Conservation (phyloP, 2,797 vertebrate species). For the Scomberomorus guttatus region DNA sequence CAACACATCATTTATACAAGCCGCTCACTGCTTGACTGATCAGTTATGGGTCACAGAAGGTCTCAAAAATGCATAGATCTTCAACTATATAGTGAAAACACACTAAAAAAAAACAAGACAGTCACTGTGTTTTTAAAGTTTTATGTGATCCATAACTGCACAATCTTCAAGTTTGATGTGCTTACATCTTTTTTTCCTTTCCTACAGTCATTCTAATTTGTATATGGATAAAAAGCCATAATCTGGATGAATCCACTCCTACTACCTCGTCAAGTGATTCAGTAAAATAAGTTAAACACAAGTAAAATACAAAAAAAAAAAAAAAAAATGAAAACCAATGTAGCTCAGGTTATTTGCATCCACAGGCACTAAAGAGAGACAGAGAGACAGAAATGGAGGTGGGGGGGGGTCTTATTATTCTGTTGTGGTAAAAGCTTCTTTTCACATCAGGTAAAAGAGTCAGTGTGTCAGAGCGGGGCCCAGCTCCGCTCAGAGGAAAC, state of each 20-base stretch:
- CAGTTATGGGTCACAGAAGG: slow-evolving; percentile 1
- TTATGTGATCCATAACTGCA: slow-evolving; percentile 4
- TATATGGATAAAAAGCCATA: slow-evolving; percentile 72
- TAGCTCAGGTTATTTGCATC: slow-evolving; percentile 58
- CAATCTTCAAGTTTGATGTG: neutral
- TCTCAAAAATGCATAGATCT: neutral
- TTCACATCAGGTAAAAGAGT: slow-evolving; percentile 73
- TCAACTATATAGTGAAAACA: neutral
- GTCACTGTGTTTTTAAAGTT: neutral
- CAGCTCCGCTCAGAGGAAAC: slow-evolving; percentile 45
- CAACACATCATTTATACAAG: slow-evolving; percentile 10
- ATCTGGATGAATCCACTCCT: slow-evolving; percentile 39
- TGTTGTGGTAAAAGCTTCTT: slow-evolving; percentile 63
- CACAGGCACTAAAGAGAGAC: slow-evolving; percentile 43
- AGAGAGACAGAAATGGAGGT: neutral
- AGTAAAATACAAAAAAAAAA: slow-evolving; percentile 8
- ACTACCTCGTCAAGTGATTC: slow-evolving; percentile 82
- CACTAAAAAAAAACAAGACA: neutral
- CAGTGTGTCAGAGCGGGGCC: slow-evolving; percentile 60
- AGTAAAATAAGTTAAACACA: neutral
- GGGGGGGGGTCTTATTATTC: neutral
- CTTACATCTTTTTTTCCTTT: neutral
- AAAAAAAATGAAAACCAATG: neutral
- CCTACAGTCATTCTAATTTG: slow-evolving; percentile 7
- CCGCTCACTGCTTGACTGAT: slow-evolving; percentile 5